phyloP scores from a whole-genome alignment of 2,797 vertebrate genomes.

The Synaphobranchus kaupii region DNA sequence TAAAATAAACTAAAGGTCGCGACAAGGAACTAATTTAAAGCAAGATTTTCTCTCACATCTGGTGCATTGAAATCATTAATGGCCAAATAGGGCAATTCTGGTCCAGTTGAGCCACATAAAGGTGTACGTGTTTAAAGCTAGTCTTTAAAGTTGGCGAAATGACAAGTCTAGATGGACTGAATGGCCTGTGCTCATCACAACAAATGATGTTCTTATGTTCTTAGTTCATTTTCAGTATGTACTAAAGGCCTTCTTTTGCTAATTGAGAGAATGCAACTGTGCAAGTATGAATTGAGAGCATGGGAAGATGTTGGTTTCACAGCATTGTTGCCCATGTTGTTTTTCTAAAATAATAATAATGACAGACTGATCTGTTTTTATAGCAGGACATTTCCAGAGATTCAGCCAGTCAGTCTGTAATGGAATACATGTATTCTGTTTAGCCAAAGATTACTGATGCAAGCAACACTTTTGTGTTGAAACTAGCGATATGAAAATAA shows the following conservation, averaged over 20 bases:
- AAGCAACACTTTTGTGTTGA: neutral
- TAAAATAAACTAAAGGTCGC: slow-evolving; percentile 62
- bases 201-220: neutral
- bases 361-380: neutral
- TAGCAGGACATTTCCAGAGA: neutral
- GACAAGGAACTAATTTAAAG: slow-evolving; percentile 43
- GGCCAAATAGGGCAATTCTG: neutral
- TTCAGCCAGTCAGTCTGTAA: neutral
- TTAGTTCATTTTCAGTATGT: neutral
- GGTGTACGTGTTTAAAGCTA: neutral
- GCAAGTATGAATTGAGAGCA: neutral
- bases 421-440: neutral
- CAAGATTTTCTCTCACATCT: neutral
- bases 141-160: neutral
- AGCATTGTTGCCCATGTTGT: too few relatives aligned
- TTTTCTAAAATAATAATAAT: too few relatives aligned
- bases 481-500: neutral
- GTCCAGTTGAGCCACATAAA: neutral
- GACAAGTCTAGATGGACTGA: neutral
- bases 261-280: neutral
- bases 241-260: neutral
- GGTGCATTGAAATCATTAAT: neutral
- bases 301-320: neutral
- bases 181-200: neutral
- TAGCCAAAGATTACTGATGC: neutral